Conservation (phyloP, 1,140 invertebrate genomes). For the Lethrus apterus region DNA sequence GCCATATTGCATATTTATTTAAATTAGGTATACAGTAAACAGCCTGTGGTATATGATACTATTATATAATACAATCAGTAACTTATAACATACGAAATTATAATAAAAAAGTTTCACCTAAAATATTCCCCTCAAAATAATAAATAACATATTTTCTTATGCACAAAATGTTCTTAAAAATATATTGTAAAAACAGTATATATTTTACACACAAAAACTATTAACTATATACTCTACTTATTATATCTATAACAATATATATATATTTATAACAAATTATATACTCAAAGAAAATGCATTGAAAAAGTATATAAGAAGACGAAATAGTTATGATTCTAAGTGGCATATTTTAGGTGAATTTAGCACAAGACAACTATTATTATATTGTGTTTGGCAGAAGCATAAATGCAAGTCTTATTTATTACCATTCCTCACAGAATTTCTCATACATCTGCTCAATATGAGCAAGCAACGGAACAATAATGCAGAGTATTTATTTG, state of each 20-base stretch:
- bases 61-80: constrained; percentile 26
- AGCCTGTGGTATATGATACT: constrained; percentile 30
- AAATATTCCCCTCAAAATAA: constrained; percentile 21
- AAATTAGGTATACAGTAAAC: constrained; percentile 36
- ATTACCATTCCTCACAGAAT: constrained; percentile 17
- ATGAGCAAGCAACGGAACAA: constrained; percentile 25
- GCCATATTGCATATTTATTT: constrained; percentile 35
- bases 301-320: constrained; percentile 1
- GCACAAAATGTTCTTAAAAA: constrained; percentile 16
- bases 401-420: constrained; percentile 26
- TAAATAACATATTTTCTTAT: constrained; percentile 18
- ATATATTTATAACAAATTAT: no score
- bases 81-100: constrained; percentile 19
- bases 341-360: constrained; percentile 14
- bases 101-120: constrained; percentile 19
- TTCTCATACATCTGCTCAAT: constrained; percentile 25
- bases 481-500: constrained; percentile 17
- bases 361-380: constrained; percentile 18
- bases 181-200: constrained; percentile 9
- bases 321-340: neutral
- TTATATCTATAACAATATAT: no score
- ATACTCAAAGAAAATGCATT: constrained; percentile 5
- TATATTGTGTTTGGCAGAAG: constrained; percentile 23
- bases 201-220: constrained; percentile 13
- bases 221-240: no score